These are phyloP conservation scores for Brachionus manjavacas DNA, from an alignment of 1,140 invertebrate species.

Conservation along the genomic window DNA sequence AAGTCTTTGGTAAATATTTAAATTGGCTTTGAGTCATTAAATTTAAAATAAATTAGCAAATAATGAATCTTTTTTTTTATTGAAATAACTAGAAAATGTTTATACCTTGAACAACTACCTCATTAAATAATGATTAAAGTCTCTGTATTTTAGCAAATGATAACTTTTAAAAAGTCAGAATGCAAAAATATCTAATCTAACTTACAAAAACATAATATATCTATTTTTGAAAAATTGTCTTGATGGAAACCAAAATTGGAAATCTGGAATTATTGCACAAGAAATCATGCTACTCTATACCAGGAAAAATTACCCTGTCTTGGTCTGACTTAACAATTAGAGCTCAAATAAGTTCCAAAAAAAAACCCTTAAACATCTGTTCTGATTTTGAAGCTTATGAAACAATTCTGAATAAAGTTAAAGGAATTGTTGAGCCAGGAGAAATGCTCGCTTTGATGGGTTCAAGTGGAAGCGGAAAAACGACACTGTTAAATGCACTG, in stretches of 20 bases:
- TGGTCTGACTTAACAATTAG: slow-evolving; percentile 5
- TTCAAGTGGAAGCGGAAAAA: slow-evolving; percentile 68
- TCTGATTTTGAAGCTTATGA: neutral
- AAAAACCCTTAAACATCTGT: neutral
- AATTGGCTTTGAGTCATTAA: too few species aligned
- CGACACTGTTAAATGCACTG: slow-evolving; percentile 82
- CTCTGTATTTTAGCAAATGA: neutral
- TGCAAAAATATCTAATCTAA: too few species aligned
- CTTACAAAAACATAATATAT: neutral
- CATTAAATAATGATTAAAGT: neutral
- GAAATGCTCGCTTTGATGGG: slow-evolving; percentile 34
- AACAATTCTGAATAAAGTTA: slow-evolving; percentile 18
- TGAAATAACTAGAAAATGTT: neutral
- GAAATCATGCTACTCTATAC: neutral
- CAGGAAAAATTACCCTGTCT: neutral
- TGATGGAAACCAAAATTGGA: neutral
- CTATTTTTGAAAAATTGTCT: neutral
- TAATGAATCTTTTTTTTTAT: too few species aligned
- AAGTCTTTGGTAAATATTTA: too few species aligned
- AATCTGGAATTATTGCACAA: neutral
- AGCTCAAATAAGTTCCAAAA: neutral
- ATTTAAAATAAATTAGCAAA: too few species aligned
- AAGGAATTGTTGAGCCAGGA: slow-evolving; percentile 36
- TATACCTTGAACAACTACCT: neutral
- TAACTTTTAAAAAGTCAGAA: too few species aligned